Evolutionary conservation across 2,888 invertebrate species (phyloP), one percentile per base, ranked within the genome.

Genomic region (Troides aeacus): DNA sequence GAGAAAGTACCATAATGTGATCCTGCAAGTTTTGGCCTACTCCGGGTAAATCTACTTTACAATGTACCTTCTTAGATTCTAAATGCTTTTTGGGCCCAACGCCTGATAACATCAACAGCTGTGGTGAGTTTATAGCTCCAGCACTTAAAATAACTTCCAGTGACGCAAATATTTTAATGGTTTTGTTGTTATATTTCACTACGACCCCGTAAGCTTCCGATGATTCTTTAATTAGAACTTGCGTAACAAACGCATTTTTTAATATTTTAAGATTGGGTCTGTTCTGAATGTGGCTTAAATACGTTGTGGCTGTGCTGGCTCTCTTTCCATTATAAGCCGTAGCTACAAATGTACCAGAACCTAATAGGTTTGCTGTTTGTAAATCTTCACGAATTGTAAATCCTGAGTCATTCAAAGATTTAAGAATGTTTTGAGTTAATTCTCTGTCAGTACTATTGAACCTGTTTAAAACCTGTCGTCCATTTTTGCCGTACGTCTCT

Each of bases 11-110:
- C 23, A 80, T 78, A 24, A 85, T 77, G 76, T 94, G 94, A 73
- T 94, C 94, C 75, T 93, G 93, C n/a, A 94, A 83, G 78, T 94
- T 93, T 72, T 86, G 76, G 0, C 94, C 94, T 0, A 94, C 94
- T 1, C 84, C 89, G 0, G 87, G 84, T 5, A 84, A 85, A 74
- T 94, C 81, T 21, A 86, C 78, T 60, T 88, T 73, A 1, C 88
- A 81, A 0, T 75, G 15, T 60, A 93, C 90, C 12, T 86, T 84
- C 12, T 87, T 82, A 1, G 84, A 76, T 17, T 72, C 58, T 0
- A 93, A 77, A 62, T 93, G 84, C 1, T 83, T 70, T 71, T 77
- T 81, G 62, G 92, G 89, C 0, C 94, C 94, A 5, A 94, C 79
- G 23, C 94, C 94, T 3, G 94, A 94, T 0, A 93, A 74, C 86